Percentiles rank a stretch among this genome's conserved stretches.
Evolutionary conservation across 1,140 invertebrate species (phyloP).

Genomic region (Phenacoccus solenopsis): DNA sequence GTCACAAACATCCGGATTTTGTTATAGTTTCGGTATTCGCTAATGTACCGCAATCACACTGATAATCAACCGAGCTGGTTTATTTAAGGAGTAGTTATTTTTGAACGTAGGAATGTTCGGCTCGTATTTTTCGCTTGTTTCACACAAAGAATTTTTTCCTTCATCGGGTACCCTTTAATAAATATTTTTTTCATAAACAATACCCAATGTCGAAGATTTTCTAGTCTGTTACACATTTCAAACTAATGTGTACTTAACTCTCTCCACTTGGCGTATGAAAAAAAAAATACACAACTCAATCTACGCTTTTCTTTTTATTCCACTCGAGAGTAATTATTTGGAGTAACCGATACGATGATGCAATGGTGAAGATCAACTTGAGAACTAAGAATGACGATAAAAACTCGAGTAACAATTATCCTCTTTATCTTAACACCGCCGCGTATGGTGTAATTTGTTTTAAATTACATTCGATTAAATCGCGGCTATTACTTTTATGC

Average conservation of each 20-base stretch:
- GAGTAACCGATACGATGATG: too few species aligned
- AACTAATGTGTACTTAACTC: too few species aligned
- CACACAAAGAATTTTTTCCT: not conserved
- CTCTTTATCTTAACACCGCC: not conserved
- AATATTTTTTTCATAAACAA: too few species aligned
- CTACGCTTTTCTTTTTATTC: not conserved
- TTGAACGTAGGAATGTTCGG: not conserved
- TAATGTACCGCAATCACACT: not conserved
- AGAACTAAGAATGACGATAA: not conserved
- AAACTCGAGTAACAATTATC: not conserved
- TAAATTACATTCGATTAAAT: slow-evolving; percentile 3
- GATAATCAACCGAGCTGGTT: not conserved
- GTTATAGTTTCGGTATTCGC: slow-evolving; percentile 1
- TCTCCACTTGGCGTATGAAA: too few species aligned
- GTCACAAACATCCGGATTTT: not conserved
- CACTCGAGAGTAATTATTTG: not conserved
- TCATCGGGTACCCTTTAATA: too few species aligned
- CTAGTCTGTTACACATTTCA: too few species aligned
- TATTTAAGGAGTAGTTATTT: not conserved
- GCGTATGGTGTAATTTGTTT: not conserved
- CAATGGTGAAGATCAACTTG: too few species aligned
- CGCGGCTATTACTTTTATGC: not conserved
- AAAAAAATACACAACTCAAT: not conserved
- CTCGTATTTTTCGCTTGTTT: not conserved
- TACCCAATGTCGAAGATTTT: too few species aligned